These are phyloP conservation scores for Eumeta japonica DNA, from an alignment of 1,140 invertebrate genomes.

Conservation along the genomic window DNA sequence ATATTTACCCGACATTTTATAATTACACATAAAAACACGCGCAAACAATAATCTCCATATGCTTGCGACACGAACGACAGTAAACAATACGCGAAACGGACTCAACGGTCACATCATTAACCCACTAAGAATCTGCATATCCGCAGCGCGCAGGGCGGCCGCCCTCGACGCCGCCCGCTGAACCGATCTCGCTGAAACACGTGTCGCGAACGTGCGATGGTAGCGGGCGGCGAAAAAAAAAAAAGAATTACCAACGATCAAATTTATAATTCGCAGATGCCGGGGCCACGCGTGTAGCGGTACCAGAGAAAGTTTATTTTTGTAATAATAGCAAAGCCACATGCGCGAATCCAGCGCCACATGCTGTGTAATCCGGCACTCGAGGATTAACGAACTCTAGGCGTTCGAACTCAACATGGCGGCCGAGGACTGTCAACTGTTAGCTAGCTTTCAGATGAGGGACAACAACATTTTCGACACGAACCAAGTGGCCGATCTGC, in stretches of 20 bases:
- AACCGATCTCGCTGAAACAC: constrained; percentile 30
- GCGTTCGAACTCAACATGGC: constrained; percentile 48
- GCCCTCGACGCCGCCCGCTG: too few relatives aligned
- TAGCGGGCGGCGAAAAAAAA: too few relatives aligned
- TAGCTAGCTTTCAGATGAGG: constrained; percentile 34
- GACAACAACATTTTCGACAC: constrained; percentile 36
- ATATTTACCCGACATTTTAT: too few relatives aligned
- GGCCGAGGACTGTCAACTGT: constrained; percentile 40
- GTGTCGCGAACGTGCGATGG: constrained; percentile 35
- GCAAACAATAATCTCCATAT: neutral
- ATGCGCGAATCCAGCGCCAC: constrained; percentile 41
- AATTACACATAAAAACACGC: neutral
- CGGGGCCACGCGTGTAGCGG: constrained; percentile 36
- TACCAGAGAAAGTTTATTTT: constrained; percentile 56
- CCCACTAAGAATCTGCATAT: too few relatives aligned
- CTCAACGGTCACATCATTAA: too few relatives aligned
- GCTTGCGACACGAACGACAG: neutral
- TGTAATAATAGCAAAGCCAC: constrained; percentile 54
- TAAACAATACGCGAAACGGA: neutral
- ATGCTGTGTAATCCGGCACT: constrained; percentile 38
- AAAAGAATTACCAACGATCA: constrained; percentile 34
- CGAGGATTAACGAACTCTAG: constrained; percentile 43
- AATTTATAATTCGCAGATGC: constrained; percentile 54
- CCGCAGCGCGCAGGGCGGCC: too few relatives aligned
- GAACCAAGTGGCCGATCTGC: constrained; percentile 34